These are phyloP conservation scores for Harpalus rubripes DNA, from an alignment of 2,888 invertebrate species.

Conservation along the genomic window DNA sequence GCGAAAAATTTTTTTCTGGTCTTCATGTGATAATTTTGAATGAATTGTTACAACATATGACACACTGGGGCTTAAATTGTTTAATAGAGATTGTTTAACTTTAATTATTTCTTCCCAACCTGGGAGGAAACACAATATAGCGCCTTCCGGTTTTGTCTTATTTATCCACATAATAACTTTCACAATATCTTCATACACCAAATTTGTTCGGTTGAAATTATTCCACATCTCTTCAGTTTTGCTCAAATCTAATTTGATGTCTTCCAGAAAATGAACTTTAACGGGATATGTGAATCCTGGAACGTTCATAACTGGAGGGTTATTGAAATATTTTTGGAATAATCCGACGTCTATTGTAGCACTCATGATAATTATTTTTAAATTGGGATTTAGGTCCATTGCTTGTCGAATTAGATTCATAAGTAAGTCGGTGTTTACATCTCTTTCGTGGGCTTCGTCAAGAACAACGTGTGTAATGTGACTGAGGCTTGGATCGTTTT, in stretches of 20 bases:
- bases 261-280: conserved; percentile 80
- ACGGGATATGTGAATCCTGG: conserved; percentile 83
- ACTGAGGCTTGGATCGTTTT: conserved; percentile 77
- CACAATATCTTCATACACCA: conserved; percentile 79
- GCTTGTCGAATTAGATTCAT: conserved; percentile 81
- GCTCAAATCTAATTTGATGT: conserved; percentile 76
- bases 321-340: conserved; percentile 80
- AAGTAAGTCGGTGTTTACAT: conserved; percentile 84
- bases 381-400: conserved; percentile 78
- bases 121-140: conserved; percentile 87
- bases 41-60: conserved; percentile 73
- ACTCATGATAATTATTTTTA: conserved; percentile 86
- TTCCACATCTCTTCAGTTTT: conserved; percentile 75
- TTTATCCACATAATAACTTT: conserved; percentile 81
- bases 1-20: conserved; percentile 81
- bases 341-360: conserved; percentile 84
- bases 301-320: conserved; percentile 75
- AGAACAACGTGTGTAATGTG: conserved; percentile 84
- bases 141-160: conserved; percentile 81
- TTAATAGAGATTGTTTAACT: conserved; percentile 78
- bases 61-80: conserved; percentile 70
- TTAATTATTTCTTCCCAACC: conserved; percentile 86
- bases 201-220: conserved; percentile 74
- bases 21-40: conserved; percentile 80
- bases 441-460: conserved; percentile 88